Percentiles rank a stretch among this genome's conserved stretches.
These are phyloP conservation scores for Oncorhynchus masou DNA, from an alignment of 2,113 vertebrate genomes.

Conservation along the genomic window DNA sequence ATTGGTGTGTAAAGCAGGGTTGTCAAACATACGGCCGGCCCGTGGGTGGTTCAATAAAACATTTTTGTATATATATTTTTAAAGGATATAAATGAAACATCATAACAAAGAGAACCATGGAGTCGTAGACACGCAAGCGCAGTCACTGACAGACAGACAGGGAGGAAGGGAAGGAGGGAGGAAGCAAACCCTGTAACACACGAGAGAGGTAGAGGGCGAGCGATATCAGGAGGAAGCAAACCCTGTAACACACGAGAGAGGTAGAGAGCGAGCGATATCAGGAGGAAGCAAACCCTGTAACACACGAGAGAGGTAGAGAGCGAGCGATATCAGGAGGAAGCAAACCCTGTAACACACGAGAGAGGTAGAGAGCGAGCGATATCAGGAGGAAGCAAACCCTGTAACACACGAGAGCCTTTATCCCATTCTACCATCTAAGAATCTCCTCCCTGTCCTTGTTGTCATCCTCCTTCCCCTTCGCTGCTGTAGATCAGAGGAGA, in stretches of 20 bases:
- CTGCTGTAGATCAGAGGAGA: constrained; percentile 35
- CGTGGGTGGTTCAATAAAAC: background rate
- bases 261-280: background rate
- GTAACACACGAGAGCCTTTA: too few relatives aligned
- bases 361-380: constrained; percentile 38
- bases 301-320: too few relatives aligned
- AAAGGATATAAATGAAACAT: constrained; percentile 60
- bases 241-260: constrained; percentile 39
- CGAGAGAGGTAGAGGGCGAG: too few relatives aligned
- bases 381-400: too few relatives aligned
- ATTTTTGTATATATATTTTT: background rate
- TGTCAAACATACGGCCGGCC: constrained; percentile 33
- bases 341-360: constrained; percentile 43
- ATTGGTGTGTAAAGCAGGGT: constrained; percentile 34
- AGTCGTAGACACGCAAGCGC: too few relatives aligned
- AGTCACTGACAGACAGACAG: background rate
- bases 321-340: constrained; percentile 14
- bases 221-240: constrained; percentile 35
- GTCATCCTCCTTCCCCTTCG: background rate
- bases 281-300: constrained; percentile 18
- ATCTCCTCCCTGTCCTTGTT: background rate
- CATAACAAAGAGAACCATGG: constrained; percentile 1
- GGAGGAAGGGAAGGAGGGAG: constrained; percentile 1
- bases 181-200: constrained; percentile 23
- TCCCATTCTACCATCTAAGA: background rate